phyloP scores from a whole-genome alignment of 1,140 invertebrate genomes.

The Acromyrmex heyeri region DNA sequence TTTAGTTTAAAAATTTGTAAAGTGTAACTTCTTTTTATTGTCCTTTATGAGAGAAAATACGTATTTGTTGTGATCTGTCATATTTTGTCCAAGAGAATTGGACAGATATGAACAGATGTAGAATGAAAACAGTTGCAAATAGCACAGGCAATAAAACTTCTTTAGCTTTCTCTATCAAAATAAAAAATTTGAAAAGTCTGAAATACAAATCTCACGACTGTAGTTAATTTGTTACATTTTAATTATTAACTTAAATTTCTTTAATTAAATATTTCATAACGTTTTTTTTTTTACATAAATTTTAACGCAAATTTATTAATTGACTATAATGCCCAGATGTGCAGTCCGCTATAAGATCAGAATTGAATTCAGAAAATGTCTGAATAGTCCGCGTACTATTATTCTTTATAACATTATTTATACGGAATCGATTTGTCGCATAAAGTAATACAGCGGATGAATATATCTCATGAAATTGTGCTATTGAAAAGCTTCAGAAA shows the following conservation, averaged over 20 bases:
- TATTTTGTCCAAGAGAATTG: not conserved
- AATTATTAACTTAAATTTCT: not conserved
- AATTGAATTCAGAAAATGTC: no score
- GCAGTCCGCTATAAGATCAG: no score
- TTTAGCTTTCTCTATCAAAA: not conserved
- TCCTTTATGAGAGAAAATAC: not conserved
- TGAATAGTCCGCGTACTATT: no score
- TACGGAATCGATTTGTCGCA: no score
- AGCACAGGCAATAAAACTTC: not conserved
- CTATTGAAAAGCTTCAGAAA: no score
- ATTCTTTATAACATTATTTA: no score
- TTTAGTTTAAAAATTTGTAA: not conserved
- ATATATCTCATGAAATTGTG: no score
- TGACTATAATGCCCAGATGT: no score
- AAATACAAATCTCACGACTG: not conserved
- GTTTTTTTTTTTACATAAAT: no score
- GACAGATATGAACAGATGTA: not conserved
- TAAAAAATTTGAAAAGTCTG: not conserved
- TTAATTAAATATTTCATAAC: no score
- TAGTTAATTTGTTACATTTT: not conserved
- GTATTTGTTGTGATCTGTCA: slow-evolving; percentile 3
- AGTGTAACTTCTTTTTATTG: not conserved
- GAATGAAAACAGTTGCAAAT: not conserved
- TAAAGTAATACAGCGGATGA: no score
- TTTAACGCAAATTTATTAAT: no score